phyloP scores from a whole-genome alignment of 2,797 vertebrate species.

The Anguilla megastoma region DNA sequence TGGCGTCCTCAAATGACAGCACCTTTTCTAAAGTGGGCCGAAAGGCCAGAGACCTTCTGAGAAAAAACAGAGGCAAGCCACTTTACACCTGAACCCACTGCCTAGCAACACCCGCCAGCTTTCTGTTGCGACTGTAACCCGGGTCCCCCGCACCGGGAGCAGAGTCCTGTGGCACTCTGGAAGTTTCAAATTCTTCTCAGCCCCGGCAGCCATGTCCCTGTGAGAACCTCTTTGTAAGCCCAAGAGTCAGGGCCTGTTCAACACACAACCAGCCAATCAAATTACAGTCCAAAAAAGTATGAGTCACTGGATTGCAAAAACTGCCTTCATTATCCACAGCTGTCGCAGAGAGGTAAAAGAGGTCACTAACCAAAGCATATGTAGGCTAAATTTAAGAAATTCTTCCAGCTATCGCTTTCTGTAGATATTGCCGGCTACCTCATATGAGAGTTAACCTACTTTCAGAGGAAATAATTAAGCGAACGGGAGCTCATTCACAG shows the following conservation, averaged over 20 bases:
- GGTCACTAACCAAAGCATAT: neutral
- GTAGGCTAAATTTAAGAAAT: neutral
- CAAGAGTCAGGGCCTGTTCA: slow-evolving; percentile 21
- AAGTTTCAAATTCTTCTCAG: neutral
- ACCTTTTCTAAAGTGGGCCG: neutral
- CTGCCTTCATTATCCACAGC: neutral
- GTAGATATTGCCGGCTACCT: neutral
- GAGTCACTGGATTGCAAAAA: slow-evolving; percentile 52
- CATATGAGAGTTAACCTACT: slow-evolving; percentile 5
- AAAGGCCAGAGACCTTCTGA: neutral
- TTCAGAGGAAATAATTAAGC: slow-evolving; percentile 29
- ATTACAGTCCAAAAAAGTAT: slow-evolving; percentile 32
- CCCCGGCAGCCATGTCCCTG: slow-evolving; percentile 15
- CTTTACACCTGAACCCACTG: neutral
- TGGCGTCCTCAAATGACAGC: neutral
- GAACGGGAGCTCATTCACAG: neutral
- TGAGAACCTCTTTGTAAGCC: slow-evolving; percentile 25
- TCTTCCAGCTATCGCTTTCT: neutral
- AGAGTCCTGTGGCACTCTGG: neutral
- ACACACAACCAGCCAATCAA: slow-evolving; percentile 41
- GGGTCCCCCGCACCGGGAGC: neutral
- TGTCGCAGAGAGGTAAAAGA: too few species aligned
- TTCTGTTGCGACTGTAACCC: neutral
- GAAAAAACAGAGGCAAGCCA: neutral
- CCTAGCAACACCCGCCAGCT: neutral